Base-by-base conservation (phyloP, 2,888 invertebrate species). In the Eugnorisma glareosa region DNA sequence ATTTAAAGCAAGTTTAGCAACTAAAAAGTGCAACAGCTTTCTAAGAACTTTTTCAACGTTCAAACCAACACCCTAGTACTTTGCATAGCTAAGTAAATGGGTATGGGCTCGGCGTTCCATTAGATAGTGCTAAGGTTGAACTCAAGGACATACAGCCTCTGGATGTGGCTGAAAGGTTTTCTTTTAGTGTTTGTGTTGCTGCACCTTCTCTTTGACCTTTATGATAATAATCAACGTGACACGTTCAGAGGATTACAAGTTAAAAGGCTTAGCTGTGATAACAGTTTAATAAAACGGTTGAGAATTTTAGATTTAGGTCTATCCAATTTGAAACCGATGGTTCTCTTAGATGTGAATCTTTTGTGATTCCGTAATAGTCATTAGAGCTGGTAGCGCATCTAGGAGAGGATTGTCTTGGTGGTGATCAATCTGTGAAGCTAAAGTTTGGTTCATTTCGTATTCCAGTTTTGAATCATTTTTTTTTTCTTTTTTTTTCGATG, bases 91-190 rank as follows among this genome's bases (percentile, higher is more conserved):
- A 64, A 80, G 85, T 74, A 82, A 87, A 86, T 82, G 76, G 79
- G 1, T 71, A 61, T 82, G 84, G 88, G 86, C 77, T 61, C 54
- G 88, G 78, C 88, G 40, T 77, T 87, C 87, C 86, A 88, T 88
- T 87, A 86, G 82, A 81, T 48, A 73, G 72, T 77, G 75, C 73
- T 77, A 73, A 80, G 83, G 87, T 82, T 67, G 51, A 48, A 31
- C 15, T 10, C 72, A 79, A 87, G 78, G 81, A 73, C 77, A 15
- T 54, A 31, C 84, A 71, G 67, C 66, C 43, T 74, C 76, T 80
- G 28, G 69, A 79, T 73, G 54, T 40, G 67, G 35, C 68, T 81
- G 67, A 84, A 84, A 84, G 84, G 66, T 73, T 79, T 72, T 71
- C 69, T 73, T 76, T 45, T 45, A 48, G 24, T 66, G 66, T 73